phyloP scores from a whole-genome alignment of 2,113 vertebrate species.

The Eupsittula cactorum region DNA sequence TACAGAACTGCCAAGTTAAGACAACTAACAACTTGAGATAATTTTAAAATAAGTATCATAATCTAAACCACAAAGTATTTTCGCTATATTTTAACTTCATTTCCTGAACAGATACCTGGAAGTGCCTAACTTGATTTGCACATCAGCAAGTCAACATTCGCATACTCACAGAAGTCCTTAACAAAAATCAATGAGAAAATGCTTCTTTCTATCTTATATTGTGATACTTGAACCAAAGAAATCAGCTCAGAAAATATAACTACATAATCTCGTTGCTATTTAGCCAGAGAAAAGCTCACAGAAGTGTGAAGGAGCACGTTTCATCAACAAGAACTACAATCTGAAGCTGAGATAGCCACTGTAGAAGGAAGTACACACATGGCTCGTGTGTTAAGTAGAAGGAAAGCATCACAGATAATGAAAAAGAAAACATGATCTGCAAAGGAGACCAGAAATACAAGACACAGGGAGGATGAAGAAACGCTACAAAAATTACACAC shows the following conservation, averaged over 20 bases:
- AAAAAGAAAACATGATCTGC: not conserved
- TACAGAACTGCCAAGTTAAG: not conserved
- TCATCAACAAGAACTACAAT: not conserved
- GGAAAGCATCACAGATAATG: not conserved
- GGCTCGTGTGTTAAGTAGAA: not conserved
- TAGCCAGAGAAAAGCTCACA: not conserved
- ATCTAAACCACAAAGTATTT: not conserved
- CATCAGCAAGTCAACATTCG: not conserved
- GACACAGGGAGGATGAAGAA: not conserved
- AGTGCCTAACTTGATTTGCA: not conserved
- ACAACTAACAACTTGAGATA: not conserved
- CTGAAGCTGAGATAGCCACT: not conserved
- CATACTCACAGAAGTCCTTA: not conserved
- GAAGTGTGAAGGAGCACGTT: not conserved
- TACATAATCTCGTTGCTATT: not conserved
- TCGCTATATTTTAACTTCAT: not conserved
- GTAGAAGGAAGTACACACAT: not conserved
- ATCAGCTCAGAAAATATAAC: not conserved
- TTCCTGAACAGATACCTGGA: not conserved
- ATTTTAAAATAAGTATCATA: not conserved
- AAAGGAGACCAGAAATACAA: not conserved
- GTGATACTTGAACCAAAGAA: not conserved
- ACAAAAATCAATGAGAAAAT: not conserved
- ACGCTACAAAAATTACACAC: not conserved
- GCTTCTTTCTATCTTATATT: not conserved